Conservation (phyloP, 2,888 invertebrate genomes). For the Torymus tubicola region DNA sequence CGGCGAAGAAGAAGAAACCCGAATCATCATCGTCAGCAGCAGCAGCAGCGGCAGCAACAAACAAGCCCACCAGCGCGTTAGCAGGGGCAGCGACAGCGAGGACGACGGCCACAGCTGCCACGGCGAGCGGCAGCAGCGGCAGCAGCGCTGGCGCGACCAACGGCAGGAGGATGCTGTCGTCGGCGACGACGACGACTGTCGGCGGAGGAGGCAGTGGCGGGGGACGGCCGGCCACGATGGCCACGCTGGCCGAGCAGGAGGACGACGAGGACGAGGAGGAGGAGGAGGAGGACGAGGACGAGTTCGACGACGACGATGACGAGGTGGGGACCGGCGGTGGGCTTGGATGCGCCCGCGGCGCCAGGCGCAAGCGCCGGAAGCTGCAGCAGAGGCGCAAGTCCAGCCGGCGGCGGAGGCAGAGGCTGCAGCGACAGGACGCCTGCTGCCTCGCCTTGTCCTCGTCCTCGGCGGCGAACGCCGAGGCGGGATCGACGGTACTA, state of each 20-base stretch:
- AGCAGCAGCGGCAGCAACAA: neutral
- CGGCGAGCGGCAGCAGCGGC: conserved; percentile 3
- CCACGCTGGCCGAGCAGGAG: conserved; percentile 44
- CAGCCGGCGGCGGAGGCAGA: conserved; percentile 57
- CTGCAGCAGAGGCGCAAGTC: conserved; percentile 69
- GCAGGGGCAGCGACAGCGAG: neutral
- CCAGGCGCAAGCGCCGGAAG: conserved; percentile 63
- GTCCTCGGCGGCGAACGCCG: conserved; percentile 45
- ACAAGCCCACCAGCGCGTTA: neutral
- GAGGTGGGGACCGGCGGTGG: conserved; percentile 59
- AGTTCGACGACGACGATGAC: conserved; percentile 53
- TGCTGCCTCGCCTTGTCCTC: conserved; percentile 59
- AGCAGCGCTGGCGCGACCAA: neutral
- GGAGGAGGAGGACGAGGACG: conserved; percentile 64
- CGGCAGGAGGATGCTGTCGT: conserved; percentile 1
- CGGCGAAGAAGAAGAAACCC: neutral
- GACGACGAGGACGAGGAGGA: conserved; percentile 69
- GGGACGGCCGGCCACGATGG: conserved; percentile 46
- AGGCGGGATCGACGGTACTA: conserved; percentile 24
- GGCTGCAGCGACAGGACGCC: conserved; percentile 66
- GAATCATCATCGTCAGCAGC: neutral
- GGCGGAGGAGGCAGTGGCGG: neutral
- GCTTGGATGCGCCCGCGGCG: conserved; percentile 73
- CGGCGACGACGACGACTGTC: too few species aligned
- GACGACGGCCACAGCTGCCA: neutral